These are phyloP conservation scores for Centruroides sculpturatus DNA, from an alignment of 1,140 invertebrate species.

Conservation along the genomic window DNA sequence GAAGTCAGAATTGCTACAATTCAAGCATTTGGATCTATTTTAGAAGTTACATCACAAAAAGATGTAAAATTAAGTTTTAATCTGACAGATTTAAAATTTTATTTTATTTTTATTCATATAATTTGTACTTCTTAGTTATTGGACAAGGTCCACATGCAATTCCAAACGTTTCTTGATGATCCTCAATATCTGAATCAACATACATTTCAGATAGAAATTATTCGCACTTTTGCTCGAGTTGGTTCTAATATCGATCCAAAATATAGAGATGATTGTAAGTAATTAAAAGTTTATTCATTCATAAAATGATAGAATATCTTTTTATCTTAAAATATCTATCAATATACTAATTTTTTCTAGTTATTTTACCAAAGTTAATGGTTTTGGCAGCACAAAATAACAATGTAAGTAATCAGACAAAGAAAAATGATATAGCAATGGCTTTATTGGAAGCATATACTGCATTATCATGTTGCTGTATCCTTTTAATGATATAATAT, in stretches of 20 bases:
- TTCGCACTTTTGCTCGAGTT: conserved; percentile 30
- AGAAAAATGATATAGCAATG: conserved; percentile 40
- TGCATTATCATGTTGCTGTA: conserved; percentile 45
- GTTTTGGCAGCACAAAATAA: conserved; percentile 39
- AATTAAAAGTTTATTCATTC: background rate
- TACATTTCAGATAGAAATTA: conserved; percentile 29
- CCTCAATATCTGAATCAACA: conserved; percentile 32
- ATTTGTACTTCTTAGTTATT: conserved; percentile 34
- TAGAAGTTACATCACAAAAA: conserved; percentile 39
- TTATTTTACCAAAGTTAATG: conserved; percentile 45
- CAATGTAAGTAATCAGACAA: conserved; percentile 36
- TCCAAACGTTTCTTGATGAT: conserved; percentile 48
- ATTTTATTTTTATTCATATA: background rate
- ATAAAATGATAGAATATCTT: too few relatives aligned
- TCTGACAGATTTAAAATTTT: background rate
- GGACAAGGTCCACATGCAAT: conserved; percentile 52
- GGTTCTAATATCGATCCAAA: conserved; percentile 32
- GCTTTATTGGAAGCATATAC: conserved; percentile 50
- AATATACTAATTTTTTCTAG: conserved; percentile 23
- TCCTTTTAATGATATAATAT: conserved; percentile 21
- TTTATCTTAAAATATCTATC: too few relatives aligned
- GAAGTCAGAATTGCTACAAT: conserved; percentile 46
- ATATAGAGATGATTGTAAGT: conserved; percentile 37
- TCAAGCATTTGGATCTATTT: conserved; percentile 45
- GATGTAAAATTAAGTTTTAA: conserved; percentile 25